Percentiles rank a stretch among this genome's conserved stretches.
phyloP scores from a whole-genome alignment of 2,888 invertebrate species.

The Fragum fragum region DNA sequence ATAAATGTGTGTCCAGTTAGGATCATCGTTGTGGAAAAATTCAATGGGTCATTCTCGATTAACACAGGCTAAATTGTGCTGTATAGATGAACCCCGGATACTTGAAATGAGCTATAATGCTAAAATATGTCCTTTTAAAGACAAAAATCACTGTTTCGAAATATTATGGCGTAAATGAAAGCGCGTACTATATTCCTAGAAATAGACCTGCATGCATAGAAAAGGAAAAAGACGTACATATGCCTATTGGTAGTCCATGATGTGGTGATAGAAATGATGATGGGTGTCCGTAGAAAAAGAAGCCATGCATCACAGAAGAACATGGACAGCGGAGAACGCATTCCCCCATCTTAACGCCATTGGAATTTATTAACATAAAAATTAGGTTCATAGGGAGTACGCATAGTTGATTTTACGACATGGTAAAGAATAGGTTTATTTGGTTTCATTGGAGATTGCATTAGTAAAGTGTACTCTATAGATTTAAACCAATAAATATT shows the following conservation, averaged over 20 bases:
- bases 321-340: constrained; percentile 49
- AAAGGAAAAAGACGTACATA: constrained; percentile 46
- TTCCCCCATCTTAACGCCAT: constrained; percentile 48
- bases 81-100: no score
- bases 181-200: no score
- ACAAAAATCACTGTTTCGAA: no score
- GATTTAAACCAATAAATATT: no score
- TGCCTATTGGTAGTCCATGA: constrained; percentile 48
- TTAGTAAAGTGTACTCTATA: no score
- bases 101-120: no score
- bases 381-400: constrained; percentile 41
- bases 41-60: not conserved
- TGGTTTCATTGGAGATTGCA: no score
- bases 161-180: no score
- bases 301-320: constrained; percentile 63
- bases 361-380: constrained; percentile 63
- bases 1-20: constrained; percentile 14
- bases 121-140: no score
- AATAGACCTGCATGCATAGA: not conserved
- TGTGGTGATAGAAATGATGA: constrained; percentile 50
- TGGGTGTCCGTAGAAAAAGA: constrained; percentile 63
- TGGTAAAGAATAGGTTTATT: not conserved
- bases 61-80: not conserved
- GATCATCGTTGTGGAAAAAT: not conserved
- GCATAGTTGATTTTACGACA: not conserved